Base-by-base conservation (phyloP, 1,140 invertebrate genomes). In the Hypsibius dujardini region DNA sequence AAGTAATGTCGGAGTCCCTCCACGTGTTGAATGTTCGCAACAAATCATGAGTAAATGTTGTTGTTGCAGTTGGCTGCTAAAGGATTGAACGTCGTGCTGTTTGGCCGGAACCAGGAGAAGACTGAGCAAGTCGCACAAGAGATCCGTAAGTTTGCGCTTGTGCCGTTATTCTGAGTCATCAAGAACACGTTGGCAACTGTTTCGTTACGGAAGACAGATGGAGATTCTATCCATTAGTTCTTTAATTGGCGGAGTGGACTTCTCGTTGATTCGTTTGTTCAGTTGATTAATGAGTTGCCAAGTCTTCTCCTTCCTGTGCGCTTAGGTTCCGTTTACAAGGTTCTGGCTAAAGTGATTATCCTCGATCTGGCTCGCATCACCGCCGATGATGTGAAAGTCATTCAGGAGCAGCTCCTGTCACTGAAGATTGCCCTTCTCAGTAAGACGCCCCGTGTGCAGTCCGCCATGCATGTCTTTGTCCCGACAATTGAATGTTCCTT, bases 381-480 rank as follows among this genome's bases (percentile, higher is more conserved):
- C 7, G 50, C n/a, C 7, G 50, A 56, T n/a, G 50, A 56, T 56
- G 50, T 56, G 50, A 56, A 56, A n/a, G n/a, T 12, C n/a, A 7
- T 56, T 0, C 50, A 56, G 50, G 50, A 56, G 7, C 50, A 56
- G 50, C n/a, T 56, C 7, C 50, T 7, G 7, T 12, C 50, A 12
- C 50, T 56, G 50, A 56, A n/a, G n/a, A 56, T 56, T 56, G 50
- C 50, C 50, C 7, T 56, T 56, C 50, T 56, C n/a, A n/a, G 50
- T 56, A 56, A 56, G n/a, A 12, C 28, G 28, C 28, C 28, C 28
- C 28, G 28, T 28, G 28, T 28, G 28, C 28, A 28, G 28, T 28
- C 28, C 28, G 28, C 28, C 28, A 28, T 28, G 28, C n/a, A 12
- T 56, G 50, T 56, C n/a, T n/a, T 12, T 7, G 50, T 56, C n/a